Evolutionary conservation across 92 coral and sea anemone species (phyloP).

Genomic region (Palythoa grandiflora): DNA sequence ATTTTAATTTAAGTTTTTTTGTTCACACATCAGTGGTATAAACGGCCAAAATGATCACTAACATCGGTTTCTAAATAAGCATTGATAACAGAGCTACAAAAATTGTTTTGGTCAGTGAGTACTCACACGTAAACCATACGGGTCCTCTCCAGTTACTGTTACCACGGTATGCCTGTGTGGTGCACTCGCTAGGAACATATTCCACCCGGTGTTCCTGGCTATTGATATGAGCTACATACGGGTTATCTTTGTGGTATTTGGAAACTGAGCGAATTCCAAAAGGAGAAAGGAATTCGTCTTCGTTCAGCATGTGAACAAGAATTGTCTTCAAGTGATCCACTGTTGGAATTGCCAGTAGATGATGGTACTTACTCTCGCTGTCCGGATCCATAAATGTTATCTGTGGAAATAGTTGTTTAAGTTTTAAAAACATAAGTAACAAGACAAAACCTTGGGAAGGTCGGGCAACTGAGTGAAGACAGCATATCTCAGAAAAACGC

Average conservation of each 20-base stretch:
- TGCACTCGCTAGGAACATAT: conserved; percentile 94
- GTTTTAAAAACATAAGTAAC: background rate
- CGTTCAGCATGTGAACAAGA: conserved; percentile 86
- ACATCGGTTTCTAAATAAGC: no score
- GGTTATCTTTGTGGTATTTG: conserved; percentile 88
- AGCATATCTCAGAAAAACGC: no score
- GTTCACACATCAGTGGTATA: no score
- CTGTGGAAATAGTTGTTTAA: conserved; percentile 37
- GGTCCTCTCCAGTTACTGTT: conserved; percentile 99
- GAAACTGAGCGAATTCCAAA: conserved; percentile 95
- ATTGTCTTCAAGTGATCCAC: conserved; percentile 86
- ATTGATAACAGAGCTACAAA: no score
- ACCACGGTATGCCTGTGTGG: conserved; percentile 91
- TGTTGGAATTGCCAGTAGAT: conserved; percentile 93
- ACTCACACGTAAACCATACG: conserved; percentile 94
- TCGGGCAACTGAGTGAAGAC: no score
- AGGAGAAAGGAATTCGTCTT: conserved; percentile 95
- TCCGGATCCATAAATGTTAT: conserved; percentile 81
- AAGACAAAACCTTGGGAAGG: background rate
- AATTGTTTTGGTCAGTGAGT: background rate
- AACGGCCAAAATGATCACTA: no score
- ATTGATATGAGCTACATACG: conserved; percentile 66
- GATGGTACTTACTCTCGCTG: conserved; percentile 79
- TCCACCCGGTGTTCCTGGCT: conserved; percentile 83
- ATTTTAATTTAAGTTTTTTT: no score